Percentiles rank a stretch among this genome's conserved stretches.
Evolutionary conservation across 2,888 invertebrate genomes (phyloP).

Genomic region (Bembecia ichneumoniformis): DNA sequence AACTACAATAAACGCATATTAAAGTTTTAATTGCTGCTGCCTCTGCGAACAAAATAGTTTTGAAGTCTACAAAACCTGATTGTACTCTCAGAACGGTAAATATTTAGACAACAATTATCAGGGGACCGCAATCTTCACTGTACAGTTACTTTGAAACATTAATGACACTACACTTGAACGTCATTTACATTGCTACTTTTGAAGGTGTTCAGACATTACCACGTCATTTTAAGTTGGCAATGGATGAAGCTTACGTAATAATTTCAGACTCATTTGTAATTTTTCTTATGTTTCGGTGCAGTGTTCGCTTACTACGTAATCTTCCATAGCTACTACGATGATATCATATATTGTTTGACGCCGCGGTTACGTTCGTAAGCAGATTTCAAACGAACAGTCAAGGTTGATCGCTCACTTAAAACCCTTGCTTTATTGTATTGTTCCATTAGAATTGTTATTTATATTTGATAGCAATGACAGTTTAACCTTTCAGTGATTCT

Average conservation of each 20-base stretch:
- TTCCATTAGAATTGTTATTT: constrained; percentile 1
- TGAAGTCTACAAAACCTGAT: constrained; percentile 28
- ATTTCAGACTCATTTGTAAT: neutral
- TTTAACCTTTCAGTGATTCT: no score
- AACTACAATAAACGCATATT: no score
- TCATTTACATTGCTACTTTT: neutral
- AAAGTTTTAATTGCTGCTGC: no score
- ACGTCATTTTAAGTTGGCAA: constrained; percentile 14
- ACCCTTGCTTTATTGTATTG: constrained; percentile 9
- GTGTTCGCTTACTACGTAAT: constrained; percentile 59
- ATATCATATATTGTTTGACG: constrained; percentile 51
- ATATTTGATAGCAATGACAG: neutral
- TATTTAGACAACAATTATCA: constrained; percentile 66
- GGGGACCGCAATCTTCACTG: constrained; percentile 41
- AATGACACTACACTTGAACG: neutral
- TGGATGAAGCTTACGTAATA: constrained; percentile 16
- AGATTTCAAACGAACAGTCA: constrained; percentile 25
- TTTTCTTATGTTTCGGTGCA: neutral
- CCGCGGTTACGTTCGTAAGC: constrained; percentile 40
- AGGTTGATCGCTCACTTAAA: constrained; percentile 35
- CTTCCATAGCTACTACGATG: constrained; percentile 53
- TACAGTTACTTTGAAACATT: neutral
- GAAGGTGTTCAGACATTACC: neutral
- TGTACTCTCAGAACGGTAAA: constrained; percentile 49
- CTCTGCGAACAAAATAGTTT: constrained; percentile 25